phyloP scores from a whole-genome alignment of 2,888 invertebrate genomes.

The Meloe dianella region DNA sequence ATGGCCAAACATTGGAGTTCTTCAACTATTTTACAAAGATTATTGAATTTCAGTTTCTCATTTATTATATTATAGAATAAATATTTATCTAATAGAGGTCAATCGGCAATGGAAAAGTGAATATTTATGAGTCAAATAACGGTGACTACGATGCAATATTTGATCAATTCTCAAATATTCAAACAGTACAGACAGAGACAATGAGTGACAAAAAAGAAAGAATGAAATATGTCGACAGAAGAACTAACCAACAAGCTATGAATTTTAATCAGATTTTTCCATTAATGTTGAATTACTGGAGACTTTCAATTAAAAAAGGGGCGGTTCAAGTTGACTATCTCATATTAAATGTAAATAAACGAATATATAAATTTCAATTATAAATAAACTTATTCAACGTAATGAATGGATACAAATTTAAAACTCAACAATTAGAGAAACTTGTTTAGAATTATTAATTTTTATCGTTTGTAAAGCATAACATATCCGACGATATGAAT shows the following conservation, averaged over 20 bases:
- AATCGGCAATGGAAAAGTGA: conserved; percentile 22
- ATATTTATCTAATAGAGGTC: conserved; percentile 18
- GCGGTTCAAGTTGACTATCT: background rate
- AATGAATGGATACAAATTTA: background rate
- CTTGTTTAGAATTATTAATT: background rate
- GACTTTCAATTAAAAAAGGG: conserved; percentile 9
- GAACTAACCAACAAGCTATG: conserved; percentile 10
- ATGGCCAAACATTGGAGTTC: conserved; percentile 89
- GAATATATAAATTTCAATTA: conserved; percentile 5
- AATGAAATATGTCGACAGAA: conserved; percentile 1
- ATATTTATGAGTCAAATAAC: conserved; percentile 24
- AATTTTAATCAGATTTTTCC: conserved; percentile 9
- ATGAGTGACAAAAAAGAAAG: background rate
- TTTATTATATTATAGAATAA: too few relatives aligned
- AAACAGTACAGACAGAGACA: background rate
- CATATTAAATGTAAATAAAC: background rate
- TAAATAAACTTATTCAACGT: background rate
- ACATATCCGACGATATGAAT: too few relatives aligned
- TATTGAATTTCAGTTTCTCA: conserved; percentile 6
- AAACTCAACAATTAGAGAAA: background rate
- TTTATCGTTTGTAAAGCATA: background rate
- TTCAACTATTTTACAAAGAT: conserved; percentile 67
- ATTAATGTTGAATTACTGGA: conserved; percentile 11
- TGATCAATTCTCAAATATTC: conserved; percentile 17
- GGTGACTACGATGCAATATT: conserved; percentile 14